Percentiles rank a stretch among this genome's conserved stretches.
Evolutionary conservation across 2,888 invertebrate genomes (phyloP).

Genomic region (Drosophila phalerata): DNA sequence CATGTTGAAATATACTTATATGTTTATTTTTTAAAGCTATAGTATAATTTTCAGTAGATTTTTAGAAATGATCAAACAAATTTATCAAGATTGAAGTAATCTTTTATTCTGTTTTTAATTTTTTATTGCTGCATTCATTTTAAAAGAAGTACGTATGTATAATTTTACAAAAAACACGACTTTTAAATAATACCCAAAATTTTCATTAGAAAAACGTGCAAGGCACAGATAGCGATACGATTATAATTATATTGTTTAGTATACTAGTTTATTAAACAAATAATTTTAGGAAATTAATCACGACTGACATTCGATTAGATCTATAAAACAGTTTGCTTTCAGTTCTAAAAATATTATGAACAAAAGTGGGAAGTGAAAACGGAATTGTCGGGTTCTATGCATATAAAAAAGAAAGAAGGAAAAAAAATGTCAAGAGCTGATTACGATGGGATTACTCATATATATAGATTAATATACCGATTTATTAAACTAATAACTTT

Average conservation of each 20-base stretch:
- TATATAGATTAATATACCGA: neutral
- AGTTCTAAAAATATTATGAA: neutral
- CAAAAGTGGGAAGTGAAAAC: too few species aligned
- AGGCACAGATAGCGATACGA: neutral
- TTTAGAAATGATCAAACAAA: too few species aligned
- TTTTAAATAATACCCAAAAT: neutral
- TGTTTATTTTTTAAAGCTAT: too few species aligned
- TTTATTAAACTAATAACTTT: neutral
- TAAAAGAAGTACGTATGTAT: too few species aligned
- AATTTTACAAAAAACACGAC: too few species aligned
- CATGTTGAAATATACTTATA: too few species aligned
- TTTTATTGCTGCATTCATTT: too few species aligned
- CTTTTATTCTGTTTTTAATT: too few species aligned
- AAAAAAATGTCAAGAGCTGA: neutral
- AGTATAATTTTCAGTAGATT: too few species aligned
- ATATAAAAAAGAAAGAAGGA: too few species aligned
- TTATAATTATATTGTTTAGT: neutral
- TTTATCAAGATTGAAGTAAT: too few species aligned
- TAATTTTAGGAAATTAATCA: neutral
- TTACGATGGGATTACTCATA: neutral
- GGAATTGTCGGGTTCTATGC: too few species aligned
- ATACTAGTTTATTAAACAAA: constrained; percentile 1
- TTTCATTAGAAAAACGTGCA: neutral
- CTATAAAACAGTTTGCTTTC: constrained; percentile 4
- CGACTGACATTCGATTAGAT: constrained; percentile 4